phyloP scores from a whole-genome alignment of 2,113 vertebrate species.

The Etheostoma spectabile region DNA sequence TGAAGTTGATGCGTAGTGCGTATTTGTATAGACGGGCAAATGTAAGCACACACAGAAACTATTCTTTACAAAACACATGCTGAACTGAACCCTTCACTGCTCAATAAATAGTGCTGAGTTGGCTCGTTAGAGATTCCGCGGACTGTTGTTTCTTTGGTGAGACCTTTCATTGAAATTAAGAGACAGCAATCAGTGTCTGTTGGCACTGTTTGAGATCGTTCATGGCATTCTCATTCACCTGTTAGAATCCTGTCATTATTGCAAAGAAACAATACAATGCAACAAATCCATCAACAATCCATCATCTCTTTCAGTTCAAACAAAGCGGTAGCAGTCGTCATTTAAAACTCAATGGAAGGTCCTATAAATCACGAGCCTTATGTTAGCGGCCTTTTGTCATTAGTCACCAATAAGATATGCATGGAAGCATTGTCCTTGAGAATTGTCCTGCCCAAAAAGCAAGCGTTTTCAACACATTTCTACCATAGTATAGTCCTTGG shows the following conservation, averaged over 20 bases:
- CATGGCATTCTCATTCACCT: slow-evolving; percentile 12
- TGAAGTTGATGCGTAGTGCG: slow-evolving; percentile 7
- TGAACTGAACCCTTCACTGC: slow-evolving; percentile 31
- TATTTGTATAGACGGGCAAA: neutral
- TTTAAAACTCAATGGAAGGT: slow-evolving; percentile 4
- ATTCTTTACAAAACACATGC: neutral
- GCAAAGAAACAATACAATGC: neutral
- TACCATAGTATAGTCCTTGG: neutral
- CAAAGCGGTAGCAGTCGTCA: slow-evolving; percentile 1
- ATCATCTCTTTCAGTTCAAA: slow-evolving; percentile 19
- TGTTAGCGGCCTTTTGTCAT: slow-evolving; percentile 31
- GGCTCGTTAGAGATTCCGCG: slow-evolving; percentile 73
- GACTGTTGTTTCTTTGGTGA: slow-evolving; percentile 56
- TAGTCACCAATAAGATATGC: slow-evolving; percentile 19
- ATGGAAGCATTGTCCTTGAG: slow-evolving; percentile 4
- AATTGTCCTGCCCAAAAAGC: neutral
- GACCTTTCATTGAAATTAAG: slow-evolving; percentile 64
- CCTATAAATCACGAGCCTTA: slow-evolving; percentile 22
- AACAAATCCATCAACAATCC: neutral
- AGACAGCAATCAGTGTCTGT: slow-evolving; percentile 45
- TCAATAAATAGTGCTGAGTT: slow-evolving; percentile 73
- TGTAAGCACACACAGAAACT: neutral
- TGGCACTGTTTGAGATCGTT: slow-evolving; percentile 12
- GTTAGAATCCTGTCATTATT: slow-evolving; percentile 1
- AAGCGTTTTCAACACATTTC: neutral